Base-by-base conservation (phyloP, 2,797 vertebrate species). In the Spinibarbus caldwelli region DNA sequence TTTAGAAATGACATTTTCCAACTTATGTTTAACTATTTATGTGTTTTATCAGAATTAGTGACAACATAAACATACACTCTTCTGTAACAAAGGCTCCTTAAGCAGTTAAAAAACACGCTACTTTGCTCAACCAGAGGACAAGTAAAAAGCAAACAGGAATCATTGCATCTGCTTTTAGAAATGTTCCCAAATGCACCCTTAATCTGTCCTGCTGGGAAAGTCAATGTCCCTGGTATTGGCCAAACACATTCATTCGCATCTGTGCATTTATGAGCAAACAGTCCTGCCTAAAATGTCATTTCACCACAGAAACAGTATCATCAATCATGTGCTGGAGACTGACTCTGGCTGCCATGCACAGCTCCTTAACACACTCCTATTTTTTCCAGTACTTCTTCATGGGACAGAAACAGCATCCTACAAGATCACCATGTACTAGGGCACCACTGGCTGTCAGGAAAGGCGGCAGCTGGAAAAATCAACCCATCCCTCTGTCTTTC, bases 171-270 rank as follows among this genome's bases (percentile, higher is more conserved):
- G 31, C 43, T 23, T n/a, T 57, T 68, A 34, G n/a, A 73, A 57
- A 70, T 54, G 82, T 62, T 83, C 41, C 59, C 36, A 45, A 84
- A 84, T 54, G 78, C 84, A 59, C 84, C 52, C 15, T 59, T 76
- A 81, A 82, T 57, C 45, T 34, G 26, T 88, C 88, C 87, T 80
- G 34, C 11, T 52, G 84, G 80, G 68, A 62, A 78, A 66, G 77
- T 87, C 83, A 43, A 26, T 29, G 47, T 36, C 36, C 38, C 34
- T 59, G 1, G 47, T 78, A 9, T 64, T 71, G n/a, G 77, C 84
- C 79, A 89, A 89, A 85, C 34, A 57, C 75, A 78, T 89, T 90
- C 81, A 85, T 88, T 86, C 80, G 70, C 70, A 85, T 80, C 82
- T 85, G 85, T 43, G 59, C 77, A 59, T 83, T 83, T 84, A 34